Base-by-base conservation (phyloP, 2,888 invertebrate species). In the Chymomyza fuscimana region DNA sequence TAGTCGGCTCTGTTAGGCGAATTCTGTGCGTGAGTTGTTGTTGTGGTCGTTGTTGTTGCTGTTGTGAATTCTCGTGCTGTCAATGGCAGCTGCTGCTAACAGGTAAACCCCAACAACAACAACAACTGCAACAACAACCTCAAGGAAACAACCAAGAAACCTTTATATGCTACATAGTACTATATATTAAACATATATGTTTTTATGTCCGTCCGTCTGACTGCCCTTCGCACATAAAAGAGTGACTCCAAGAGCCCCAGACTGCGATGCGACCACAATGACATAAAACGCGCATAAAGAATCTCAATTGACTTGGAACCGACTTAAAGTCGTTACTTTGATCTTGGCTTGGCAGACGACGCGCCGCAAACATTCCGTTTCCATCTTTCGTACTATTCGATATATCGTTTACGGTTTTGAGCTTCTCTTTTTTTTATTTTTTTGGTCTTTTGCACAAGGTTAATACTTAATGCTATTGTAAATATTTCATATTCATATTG, bases 391-490 rank as follows among this genome's bases (percentile, higher is more conserved):
- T 46, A 69, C 76, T 73, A 32, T 36, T 15, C 59, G 59, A n/a
- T 59, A 10, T 59, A 32, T 19, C 59, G 6, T 59, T 59, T 19
- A n/a, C 22, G 2, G 25, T 12, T 32, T 46, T 46, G 40, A 46
- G 40, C 40, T 46, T 32, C 32, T 32, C 7, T 15, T 59, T 29
- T 15, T 19, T 52, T 59, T 51, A 22, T 67, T 61, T 67, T 61
- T 69, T 59, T 46, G 58, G 87, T 86, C 80, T 77, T 78, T 78
- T 70, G 87, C 87, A 83, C 85, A 85, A 85, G 85, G 85, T 82
- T 86, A 87, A 80, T 77, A 71, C 64, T 74, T 72, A 79, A 76
- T 76, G 68, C 50, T 54, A 72, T 76, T 81, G 86, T 83, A 76
- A 77, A 83, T 78, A 75, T 70, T 67, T 36, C 60, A 60, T 60